A percentile compares a stretch with the other conserved stretches of the same genome.
These are phyloP conservation scores for Tigriopus japonicus DNA, from an alignment of 1,140 invertebrate species.

Conservation along the genomic window DNA sequence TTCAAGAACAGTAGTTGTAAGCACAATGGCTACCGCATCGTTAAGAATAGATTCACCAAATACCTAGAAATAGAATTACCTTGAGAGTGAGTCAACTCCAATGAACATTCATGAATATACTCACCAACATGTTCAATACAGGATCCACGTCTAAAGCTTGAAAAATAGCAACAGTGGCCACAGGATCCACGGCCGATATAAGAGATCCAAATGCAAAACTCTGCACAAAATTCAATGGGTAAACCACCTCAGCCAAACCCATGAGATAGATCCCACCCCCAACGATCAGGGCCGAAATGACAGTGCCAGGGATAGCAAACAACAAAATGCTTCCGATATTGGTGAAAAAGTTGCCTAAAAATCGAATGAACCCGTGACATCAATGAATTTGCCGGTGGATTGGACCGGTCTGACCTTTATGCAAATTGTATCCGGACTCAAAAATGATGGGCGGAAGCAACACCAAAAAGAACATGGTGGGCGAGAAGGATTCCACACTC, in stretches of 20 bases:
- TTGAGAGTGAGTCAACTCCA: too few species aligned
- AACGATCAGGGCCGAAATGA: constrained; percentile 81
- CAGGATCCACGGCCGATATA: constrained; percentile 96
- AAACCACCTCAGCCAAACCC: constrained; percentile 45
- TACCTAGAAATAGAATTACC: background rate
- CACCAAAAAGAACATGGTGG: constrained; percentile 90
- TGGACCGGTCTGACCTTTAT: constrained; percentile 43
- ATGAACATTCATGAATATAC: too few species aligned
- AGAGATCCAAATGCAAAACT: constrained; percentile 95
- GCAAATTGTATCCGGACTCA: constrained; percentile 94
- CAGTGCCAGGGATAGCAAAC: constrained; percentile 90
- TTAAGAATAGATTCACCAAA: constrained; percentile 89
- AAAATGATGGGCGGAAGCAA: constrained; percentile 96
- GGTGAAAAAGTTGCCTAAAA: constrained; percentile 78
- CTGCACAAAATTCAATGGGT: constrained; percentile 76
- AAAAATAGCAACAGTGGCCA: constrained; percentile 94
- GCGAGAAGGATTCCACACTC: constrained; percentile 90
- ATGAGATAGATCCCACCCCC: constrained; percentile 41
- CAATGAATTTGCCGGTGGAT: background rate
- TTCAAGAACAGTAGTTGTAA: constrained; percentile 55
- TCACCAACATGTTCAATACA: constrained; percentile 81
- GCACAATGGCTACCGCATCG: constrained; percentile 92
- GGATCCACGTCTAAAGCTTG: constrained; percentile 88
- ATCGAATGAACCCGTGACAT: too few species aligned
- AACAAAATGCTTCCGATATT: constrained; percentile 74